Percentiles rank a stretch among this genome's conserved stretches.
Conservation (phyloP, 2,797 vertebrate species). For the Acanthopagrus latus region DNA sequence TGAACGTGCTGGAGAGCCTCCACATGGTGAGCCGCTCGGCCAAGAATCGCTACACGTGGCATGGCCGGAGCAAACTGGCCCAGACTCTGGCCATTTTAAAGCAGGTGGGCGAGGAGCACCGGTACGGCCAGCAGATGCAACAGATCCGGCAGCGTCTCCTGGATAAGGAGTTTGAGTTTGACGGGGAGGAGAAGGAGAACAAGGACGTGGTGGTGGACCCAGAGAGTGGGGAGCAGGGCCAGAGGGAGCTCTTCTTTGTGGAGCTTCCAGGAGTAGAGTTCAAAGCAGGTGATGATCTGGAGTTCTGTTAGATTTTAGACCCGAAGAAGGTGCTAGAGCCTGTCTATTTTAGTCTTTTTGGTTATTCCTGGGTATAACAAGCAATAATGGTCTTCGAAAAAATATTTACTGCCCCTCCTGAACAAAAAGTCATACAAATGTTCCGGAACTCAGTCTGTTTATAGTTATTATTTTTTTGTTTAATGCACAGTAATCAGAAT, state of each 20-base stretch:
- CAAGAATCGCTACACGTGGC: conserved; percentile 96
- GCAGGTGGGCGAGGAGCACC: conserved; percentile 89
- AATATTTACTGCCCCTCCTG: no score
- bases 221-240: conserved; percentile 77
- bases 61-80: conserved; percentile 90
- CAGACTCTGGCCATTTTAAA: conserved; percentile 91
- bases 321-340: no score
- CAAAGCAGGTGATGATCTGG: conserved; percentile 88
- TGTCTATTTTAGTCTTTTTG: not conserved
- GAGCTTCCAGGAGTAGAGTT: conserved; percentile 94
- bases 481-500: not conserved
- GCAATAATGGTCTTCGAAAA: not conserved
- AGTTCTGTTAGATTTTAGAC: not conserved
- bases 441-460: no score
- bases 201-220: conserved; percentile 70
- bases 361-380: not conserved
- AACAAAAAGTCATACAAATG: no score
- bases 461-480: not conserved
- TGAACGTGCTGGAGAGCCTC: conserved; percentile 97
- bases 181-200: conserved; percentile 86
- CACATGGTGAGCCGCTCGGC: conserved; percentile 98
- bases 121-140: conserved; percentile 91
- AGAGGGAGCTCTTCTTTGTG: conserved; percentile 90
- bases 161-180: conserved; percentile 84
- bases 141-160: conserved; percentile 89